A percentile compares a stretch with the other conserved stretches of the same genome.
These are phyloP conservation scores for Hylaeus volcanicus DNA, from an alignment of 1,140 invertebrate genomes.

Conservation along the genomic window DNA sequence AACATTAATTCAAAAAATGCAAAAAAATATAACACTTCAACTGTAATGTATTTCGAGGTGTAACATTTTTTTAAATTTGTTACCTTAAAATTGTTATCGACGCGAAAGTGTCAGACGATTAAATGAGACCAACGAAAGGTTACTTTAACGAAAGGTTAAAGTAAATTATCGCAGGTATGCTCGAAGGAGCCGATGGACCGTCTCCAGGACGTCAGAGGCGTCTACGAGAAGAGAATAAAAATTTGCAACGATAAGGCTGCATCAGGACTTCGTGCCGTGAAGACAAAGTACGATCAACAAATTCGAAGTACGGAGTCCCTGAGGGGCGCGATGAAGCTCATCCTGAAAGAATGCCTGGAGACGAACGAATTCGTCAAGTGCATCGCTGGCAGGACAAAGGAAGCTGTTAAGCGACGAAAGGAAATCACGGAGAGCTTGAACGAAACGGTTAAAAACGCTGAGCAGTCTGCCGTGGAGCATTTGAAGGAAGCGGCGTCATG, in stretches of 20 bases:
- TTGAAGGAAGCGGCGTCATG: constrained; percentile 2
- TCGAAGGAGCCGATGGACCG: constrained; percentile 5
- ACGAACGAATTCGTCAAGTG: constrained; percentile 33
- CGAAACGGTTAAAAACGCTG: neutral
- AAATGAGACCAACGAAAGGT: constrained; percentile 2
- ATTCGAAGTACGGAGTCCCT: neutral
- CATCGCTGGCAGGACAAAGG: constrained; percentile 10
- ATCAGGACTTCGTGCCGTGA: neutral
- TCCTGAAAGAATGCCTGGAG: constrained; percentile 19
- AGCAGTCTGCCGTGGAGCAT: neutral
- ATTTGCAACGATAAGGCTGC: constrained; percentile 33
- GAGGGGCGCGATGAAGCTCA: neutral
- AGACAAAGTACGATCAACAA: neutral
- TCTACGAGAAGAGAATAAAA: constrained; percentile 14
- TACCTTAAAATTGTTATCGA: neutral
- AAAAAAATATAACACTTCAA: too few species aligned
- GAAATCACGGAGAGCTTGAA: neutral
- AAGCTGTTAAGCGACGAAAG: neutral
- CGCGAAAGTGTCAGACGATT: neutral
- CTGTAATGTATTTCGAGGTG: too few species aligned
- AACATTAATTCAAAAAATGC: too few species aligned
- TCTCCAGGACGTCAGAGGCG: constrained; percentile 5
- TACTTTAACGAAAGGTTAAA: neutral
- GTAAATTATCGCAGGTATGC: constrained; percentile 30
- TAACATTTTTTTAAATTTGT: neutral